Evolutionary conservation across 2,797 vertebrate species (phyloP), one percentile per base, ranked within the genome.

Genomic region (Neopelma chrysocephalum): DNA sequence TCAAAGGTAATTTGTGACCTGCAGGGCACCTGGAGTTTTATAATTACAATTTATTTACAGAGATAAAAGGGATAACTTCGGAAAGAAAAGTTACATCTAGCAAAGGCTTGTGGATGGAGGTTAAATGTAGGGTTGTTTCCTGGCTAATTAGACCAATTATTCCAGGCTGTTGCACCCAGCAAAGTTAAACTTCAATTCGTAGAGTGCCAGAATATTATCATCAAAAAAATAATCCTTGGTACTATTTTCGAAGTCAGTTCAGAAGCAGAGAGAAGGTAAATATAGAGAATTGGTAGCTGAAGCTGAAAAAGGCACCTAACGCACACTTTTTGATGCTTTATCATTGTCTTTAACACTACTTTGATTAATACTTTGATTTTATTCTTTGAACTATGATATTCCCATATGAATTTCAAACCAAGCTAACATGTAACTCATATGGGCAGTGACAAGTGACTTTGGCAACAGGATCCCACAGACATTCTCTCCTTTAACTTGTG

Each of bases 11-110:
- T 0, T n/a, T 3, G 6, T 42, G 62, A 25, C 76, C 15, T 6
- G 32, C 50, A 25, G 50, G 15, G 26, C 51, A 11, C 71, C 50
- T 6, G 1, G 18, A 9, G 19, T 15, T 62, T 23, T 36, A 4
- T 3, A 8, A 50, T 32, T 53, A 14, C 6, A 0, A 16, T 69
- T 81, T 22, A 7, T 4, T 4, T 1, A 5, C 38, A 1, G 11
- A 19, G 38, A 12, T 16, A 14, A 47, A 70, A 29, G 3, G 2
- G 10, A 1, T 12, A 22, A n/a, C 40, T 83, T 40, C 3, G 48
- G 58, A 32, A 56, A 58, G 12, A 27, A 36, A 31, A 54, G 69
- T 31, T 42, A 1, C 5, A 11, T 9, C 4, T 22, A 14, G n/a
- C 1, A 3, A 27, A 68, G 58, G 25, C 19, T 21, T 22, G 43